A percentile compares a stretch with the other conserved stretches of the same genome.
Conservation (phyloP, 2,797 vertebrate genomes). For the Rachycentron canadum region DNA sequence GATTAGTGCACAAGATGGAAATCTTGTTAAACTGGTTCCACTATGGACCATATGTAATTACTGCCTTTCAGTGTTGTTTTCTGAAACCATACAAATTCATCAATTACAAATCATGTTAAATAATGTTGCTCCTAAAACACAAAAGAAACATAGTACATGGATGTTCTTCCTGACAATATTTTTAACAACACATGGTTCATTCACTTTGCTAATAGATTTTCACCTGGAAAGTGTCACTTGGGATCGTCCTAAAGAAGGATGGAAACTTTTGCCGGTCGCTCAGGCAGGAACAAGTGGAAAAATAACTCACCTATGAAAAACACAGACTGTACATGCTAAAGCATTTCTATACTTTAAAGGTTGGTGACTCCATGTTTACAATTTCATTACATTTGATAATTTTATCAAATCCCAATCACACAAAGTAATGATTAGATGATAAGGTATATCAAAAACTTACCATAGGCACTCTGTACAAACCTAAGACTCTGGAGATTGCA, state of each 20-base stretch:
- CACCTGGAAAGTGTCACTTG: constrained; percentile 81
- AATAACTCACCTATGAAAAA: constrained; percentile 79
- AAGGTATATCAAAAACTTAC: too few species aligned
- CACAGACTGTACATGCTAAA: not conserved
- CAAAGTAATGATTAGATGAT: not conserved
- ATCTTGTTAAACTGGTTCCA: not conserved
- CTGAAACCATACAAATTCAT: not conserved
- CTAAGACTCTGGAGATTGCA: constrained; percentile 59
- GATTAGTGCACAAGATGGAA: not conserved
- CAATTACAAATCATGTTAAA: not conserved
- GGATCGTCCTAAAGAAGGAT: constrained; percentile 77
- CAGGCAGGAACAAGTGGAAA: constrained; percentile 74
- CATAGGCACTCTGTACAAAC: constrained; percentile 48
- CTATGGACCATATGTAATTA: not conserved
- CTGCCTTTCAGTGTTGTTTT: not conserved
- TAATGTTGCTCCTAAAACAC: not conserved
- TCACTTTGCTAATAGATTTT: not conserved
- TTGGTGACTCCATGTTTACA: too few species aligned
- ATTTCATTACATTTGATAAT: too few species aligned
- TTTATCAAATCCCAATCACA: too few species aligned
- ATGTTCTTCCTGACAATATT: too few species aligned
- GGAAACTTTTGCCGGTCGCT: constrained; percentile 65
- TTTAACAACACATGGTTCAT: not conserved
- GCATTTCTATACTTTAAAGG: too few species aligned
- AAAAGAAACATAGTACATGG: not conserved